phyloP scores from a whole-genome alignment of 2,888 invertebrate genomes.

The Zele albiditarsus region DNA sequence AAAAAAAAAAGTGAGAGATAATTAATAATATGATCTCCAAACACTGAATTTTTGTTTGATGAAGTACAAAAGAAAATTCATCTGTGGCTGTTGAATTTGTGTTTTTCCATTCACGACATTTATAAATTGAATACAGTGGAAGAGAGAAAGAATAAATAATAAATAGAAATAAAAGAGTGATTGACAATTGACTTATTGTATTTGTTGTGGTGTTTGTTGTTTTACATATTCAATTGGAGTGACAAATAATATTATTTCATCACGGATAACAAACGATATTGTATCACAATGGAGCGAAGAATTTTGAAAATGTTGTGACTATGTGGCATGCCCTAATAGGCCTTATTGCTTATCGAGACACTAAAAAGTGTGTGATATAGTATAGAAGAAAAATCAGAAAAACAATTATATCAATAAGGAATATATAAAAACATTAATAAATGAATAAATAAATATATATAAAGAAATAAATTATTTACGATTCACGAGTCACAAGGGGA shows the following conservation, averaged over 20 bases:
- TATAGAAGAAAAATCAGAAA: conserved; percentile 38
- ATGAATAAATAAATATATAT: not conserved
- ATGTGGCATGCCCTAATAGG: conserved; percentile 59
- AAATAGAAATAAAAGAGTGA: not conserved
- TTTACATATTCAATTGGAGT: not conserved
- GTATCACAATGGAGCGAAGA: conserved; percentile 65
- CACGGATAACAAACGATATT: conserved; percentile 19
- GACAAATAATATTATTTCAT: not conserved
- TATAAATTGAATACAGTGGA: too few species aligned
- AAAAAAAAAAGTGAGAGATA: too few species aligned
- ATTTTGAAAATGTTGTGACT: conserved; percentile 72
- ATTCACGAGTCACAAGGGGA: not conserved
- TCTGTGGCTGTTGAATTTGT: too few species aligned
- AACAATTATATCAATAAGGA: conserved; percentile 10
- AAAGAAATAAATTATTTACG: not conserved
- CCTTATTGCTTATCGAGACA: conserved; percentile 65
- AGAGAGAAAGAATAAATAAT: not conserved
- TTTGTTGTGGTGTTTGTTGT: not conserved
- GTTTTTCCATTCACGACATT: too few species aligned
- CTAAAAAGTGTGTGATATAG: conserved; percentile 70
- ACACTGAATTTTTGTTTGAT: too few species aligned
- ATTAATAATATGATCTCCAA: too few species aligned
- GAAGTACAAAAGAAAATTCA: too few species aligned
- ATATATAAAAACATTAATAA: conserved; percentile 13
- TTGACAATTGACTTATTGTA: not conserved